Evolutionary conservation across 2,888 invertebrate genomes (phyloP), one percentile per base, ranked within the genome.

Genomic region (Drepanosiphum platanoidis): DNA sequence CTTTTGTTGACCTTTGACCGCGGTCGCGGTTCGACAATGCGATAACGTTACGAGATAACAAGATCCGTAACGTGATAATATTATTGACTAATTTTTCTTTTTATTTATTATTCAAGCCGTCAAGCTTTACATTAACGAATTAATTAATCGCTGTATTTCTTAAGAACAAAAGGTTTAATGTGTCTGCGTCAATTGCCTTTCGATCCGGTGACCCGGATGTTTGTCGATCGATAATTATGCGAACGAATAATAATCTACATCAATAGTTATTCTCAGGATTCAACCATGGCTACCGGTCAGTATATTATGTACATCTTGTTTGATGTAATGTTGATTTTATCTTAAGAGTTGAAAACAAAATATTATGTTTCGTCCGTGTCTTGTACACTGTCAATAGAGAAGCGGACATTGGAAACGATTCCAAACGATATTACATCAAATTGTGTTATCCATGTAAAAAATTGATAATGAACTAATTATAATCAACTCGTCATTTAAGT

Each of bases 231-330:
- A 30, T 39, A 30, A 71, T 15, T 15, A 72, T 72, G 72, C 8
- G 30, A 9, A 7, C 8, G 42, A 30, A 46, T 42, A 42, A 32
- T 3, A 32, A 1, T 2, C 30, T 18, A 2, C 18, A 3, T 32
- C 18, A 72, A 18, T 18, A 71, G 42, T 18, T 27, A 30, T 46
- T 42, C 27, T 30, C 1, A 42, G n/a, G 8, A 52, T 68, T 79
- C 79, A 36, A 52, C 11, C 11, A 83, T 83, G 82, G 82, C 82
- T 15, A 83, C 82, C 0, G 82, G 82, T 83, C 32, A 83, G 82
- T 83, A 74, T 46, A 64, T 7, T 39, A 36, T 39, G 61, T 39
- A n/a, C 34, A 34, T 22, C 1, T 5, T 71, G 36, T 27, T 36
- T 42, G 39, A 77, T 75, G 32, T n/a, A 30, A 15, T 75, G 15